Evolutionary conservation across 2,797 vertebrate species (phyloP).

Genomic region (Monodelphis domestica): DNA sequence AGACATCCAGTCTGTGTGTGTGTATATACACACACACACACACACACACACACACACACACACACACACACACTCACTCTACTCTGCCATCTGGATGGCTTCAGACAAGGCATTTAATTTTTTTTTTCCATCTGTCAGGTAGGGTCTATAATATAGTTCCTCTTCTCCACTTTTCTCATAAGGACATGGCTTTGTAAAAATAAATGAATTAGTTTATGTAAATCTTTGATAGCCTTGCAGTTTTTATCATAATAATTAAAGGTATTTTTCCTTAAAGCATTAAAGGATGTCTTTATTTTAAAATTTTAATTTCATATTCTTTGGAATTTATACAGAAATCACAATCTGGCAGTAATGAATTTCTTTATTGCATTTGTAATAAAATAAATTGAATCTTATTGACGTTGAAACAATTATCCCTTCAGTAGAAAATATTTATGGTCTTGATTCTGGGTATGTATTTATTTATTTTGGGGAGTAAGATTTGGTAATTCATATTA

Average conservation of each 20-base stretch:
- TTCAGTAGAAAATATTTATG: neutral
- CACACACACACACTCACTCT: too few species aligned
- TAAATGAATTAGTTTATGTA: constrained; percentile 23
- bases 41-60: too few species aligned
- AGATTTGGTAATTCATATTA: neutral
- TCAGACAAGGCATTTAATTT: neutral
- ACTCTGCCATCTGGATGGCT: neutral
- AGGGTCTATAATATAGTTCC: neutral
- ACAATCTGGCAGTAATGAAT: neutral
- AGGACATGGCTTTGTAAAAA: constrained; percentile 13
- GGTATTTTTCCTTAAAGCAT: neutral
- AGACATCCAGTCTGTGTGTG: neutral
- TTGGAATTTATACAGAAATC: neutral
- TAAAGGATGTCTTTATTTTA: neutral
- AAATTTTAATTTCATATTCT: constrained; percentile 30
- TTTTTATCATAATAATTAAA: neutral
- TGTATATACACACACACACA: too few species aligned
- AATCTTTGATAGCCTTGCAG: neutral
- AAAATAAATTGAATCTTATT: constrained; percentile 19
- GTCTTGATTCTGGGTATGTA: neutral
- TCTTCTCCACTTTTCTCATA: neutral
- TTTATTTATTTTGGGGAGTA: neutral
- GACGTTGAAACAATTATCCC: neutral
- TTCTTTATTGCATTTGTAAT: constrained; percentile 42
- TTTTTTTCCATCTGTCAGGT: neutral